These are phyloP conservation scores for Ctenodactylus gundi DNA, from an alignment of 2,113 vertebrate species.

Conservation along the genomic window DNA sequence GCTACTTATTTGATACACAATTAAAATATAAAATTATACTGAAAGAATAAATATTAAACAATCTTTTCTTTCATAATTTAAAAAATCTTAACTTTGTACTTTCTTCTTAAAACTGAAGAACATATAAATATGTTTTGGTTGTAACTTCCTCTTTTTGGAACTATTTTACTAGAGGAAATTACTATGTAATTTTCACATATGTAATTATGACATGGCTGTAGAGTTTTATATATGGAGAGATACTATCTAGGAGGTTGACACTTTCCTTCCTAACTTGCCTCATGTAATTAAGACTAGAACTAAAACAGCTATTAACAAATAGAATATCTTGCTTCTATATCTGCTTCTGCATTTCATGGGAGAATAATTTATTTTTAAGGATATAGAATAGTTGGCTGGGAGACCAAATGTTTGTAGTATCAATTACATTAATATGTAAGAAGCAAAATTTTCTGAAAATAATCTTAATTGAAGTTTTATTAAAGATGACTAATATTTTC, in stretches of 20 bases:
- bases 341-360: constrained; percentile 15
- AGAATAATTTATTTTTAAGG: constrained; percentile 24
- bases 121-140: background rate
- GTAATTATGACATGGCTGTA: background rate
- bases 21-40: background rate
- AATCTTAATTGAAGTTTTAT: background rate
- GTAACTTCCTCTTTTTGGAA: background rate
- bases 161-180: too few relatives aligned
- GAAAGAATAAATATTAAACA: background rate
- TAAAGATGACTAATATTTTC: background rate
- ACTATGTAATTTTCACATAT: too few relatives aligned
- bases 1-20: background rate
- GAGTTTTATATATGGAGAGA: background rate
- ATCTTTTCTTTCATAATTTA: background rate
- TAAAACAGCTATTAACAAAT: background rate
- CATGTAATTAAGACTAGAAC: constrained; percentile 8
- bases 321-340: background rate
- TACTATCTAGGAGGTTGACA: background rate
- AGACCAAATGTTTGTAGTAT: background rate
- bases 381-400: background rate
- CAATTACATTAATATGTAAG: background rate
- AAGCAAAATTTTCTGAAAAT: background rate
- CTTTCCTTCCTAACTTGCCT: background rate
- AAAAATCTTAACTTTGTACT: background rate
- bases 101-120: constrained; percentile 30